These are phyloP conservation scores for Mycetomoellerius zeteki DNA, from an alignment of 1,140 invertebrate species.

Conservation along the genomic window DNA sequence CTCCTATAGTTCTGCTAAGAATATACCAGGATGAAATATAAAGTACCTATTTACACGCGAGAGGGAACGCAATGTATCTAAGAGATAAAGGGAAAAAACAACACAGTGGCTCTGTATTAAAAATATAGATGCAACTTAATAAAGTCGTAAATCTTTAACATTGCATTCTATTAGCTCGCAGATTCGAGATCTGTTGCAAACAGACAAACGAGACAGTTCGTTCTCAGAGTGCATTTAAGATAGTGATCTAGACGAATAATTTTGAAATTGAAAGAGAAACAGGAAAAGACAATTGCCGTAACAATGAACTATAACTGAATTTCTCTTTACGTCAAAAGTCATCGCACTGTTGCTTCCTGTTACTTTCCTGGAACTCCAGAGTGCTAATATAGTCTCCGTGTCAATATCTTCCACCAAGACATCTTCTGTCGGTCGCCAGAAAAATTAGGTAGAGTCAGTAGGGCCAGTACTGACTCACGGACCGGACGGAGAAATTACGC, in stretches of 20 bases:
- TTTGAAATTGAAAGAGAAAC: slow-evolving; percentile 19
- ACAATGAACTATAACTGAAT: neutral
- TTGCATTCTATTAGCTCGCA: neutral
- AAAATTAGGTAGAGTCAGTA: too few relatives aligned
- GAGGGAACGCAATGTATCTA: neutral
- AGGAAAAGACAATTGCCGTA: neutral
- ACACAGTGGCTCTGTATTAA: neutral
- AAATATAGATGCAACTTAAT: neutral
- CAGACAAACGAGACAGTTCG: neutral
- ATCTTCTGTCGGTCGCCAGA: slow-evolving; percentile 17
- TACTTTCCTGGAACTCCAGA: slow-evolving; percentile 6
- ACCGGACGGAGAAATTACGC: slow-evolving; percentile 83
- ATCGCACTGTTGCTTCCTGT: neutral
- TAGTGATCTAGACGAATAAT: slow-evolving; percentile 15
- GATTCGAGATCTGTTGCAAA: neutral
- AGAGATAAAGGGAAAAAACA: neutral
- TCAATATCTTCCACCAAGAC: neutral
- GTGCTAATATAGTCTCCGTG: slow-evolving; percentile 16
- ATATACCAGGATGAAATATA: slow-evolving; percentile 41
- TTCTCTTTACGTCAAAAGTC: neutral
- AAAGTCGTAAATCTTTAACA: neutral
- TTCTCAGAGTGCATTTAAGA: neutral
- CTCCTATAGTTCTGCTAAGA: slow-evolving; percentile 21
- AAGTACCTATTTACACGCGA: slow-evolving; percentile 2
- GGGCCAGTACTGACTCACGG: slow-evolving; percentile 74